Conservation (phyloP, 2,113 vertebrate species). For the Potamarius usumacintae region DNA sequence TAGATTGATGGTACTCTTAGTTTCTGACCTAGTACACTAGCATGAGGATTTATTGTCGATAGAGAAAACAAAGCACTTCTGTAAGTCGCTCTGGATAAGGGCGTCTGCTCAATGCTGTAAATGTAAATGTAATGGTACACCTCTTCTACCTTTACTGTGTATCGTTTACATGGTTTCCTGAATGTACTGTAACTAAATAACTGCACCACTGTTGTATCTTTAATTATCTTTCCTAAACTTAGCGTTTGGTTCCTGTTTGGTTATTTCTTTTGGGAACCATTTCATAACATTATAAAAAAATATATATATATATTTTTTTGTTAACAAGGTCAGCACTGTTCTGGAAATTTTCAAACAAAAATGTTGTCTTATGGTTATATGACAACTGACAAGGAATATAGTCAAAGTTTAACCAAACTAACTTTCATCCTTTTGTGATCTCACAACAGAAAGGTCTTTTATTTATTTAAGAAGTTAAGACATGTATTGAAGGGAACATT, state of each 20-base stretch:
- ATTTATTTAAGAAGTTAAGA: neutral
- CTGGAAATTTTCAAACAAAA: neutral
- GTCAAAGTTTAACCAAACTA: neutral
- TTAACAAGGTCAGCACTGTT: neutral
- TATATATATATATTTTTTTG: too few relatives aligned
- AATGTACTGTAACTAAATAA: neutral
- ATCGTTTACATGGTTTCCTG: neutral
- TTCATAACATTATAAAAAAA: neutral
- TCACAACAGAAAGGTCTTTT: neutral
- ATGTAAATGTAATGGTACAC: neutral
- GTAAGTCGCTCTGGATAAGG: neutral
- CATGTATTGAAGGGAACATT: neutral
- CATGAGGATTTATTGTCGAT: neutral
- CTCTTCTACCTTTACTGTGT: neutral
- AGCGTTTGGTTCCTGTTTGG: neutral
- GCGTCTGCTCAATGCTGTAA: neutral
- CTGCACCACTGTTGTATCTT: neutral
- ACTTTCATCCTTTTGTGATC: neutral
- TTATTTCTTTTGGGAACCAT: neutral
- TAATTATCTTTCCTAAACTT: neutral
- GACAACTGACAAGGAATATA: neutral
- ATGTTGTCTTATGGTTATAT: neutral
- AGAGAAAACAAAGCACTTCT: neutral
- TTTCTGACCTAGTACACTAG: too few relatives aligned
- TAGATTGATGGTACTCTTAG: neutral